These are phyloP conservation scores for Drosophila atroscutellata DNA, from an alignment of 2,888 invertebrate genomes.

Conservation along the genomic window DNA sequence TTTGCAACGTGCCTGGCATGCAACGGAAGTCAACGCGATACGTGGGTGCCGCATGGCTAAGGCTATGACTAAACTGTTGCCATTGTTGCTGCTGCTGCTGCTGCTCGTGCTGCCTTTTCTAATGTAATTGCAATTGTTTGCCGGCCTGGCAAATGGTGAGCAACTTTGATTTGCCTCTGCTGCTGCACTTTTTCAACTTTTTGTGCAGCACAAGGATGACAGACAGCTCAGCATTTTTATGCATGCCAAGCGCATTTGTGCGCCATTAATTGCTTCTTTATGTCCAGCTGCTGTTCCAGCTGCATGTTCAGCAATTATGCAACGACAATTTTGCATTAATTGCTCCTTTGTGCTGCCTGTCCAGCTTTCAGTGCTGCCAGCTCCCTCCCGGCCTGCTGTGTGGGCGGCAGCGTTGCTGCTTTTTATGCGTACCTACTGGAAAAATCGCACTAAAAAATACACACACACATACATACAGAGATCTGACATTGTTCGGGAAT, in stretches of 20 bases:
- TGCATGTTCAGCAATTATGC: slow-evolving; percentile 82
- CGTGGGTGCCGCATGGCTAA: slow-evolving; percentile 64
- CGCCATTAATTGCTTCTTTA: slow-evolving; percentile 82
- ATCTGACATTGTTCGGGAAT: slow-evolving; percentile 52
- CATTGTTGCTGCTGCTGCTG: slow-evolving; percentile 35
- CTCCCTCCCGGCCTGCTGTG: slow-evolving; percentile 36
- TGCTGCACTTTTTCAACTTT: slow-evolving; percentile 45
- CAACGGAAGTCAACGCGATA: slow-evolving; percentile 72
- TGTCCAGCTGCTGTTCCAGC: slow-evolving; percentile 49
- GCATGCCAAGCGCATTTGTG: slow-evolving; percentile 83
- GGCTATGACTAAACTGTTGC: slow-evolving; percentile 44
- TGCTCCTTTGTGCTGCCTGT: slow-evolving; percentile 76
- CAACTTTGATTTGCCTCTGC: slow-evolving; percentile 56
- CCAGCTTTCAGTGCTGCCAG: slow-evolving; percentile 7
- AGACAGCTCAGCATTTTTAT: slow-evolving; percentile 73
- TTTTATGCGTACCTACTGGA: slow-evolving; percentile 36
- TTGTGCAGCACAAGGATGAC: slow-evolving; percentile 14
- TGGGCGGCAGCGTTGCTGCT: slow-evolving; percentile 30
- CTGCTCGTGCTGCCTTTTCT: slow-evolving; percentile 59
- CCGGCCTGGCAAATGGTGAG: slow-evolving; percentile 56
- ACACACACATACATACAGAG: background rate
- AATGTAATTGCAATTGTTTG: slow-evolving; percentile 80
- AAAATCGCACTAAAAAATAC: slow-evolving; percentile 26
- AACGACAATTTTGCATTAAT: slow-evolving; percentile 81
- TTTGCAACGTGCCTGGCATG: slow-evolving; percentile 78